Base-by-base conservation (phyloP, 2,113 vertebrate genomes). In the Platysteira castanea region DNA sequence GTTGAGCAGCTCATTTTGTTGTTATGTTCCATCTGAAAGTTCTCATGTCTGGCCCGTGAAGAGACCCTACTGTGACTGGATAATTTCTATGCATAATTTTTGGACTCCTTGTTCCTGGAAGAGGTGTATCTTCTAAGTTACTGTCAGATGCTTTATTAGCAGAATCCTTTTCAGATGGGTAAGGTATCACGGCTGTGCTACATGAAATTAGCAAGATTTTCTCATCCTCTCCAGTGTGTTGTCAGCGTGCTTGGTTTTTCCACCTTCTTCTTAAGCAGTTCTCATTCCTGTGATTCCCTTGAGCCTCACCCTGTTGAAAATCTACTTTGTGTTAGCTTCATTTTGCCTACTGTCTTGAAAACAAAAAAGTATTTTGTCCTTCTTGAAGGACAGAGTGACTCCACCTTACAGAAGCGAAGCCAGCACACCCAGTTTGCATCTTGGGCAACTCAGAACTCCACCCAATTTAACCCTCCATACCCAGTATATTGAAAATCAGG, bases 61-160 rank as follows among this genome's bases (percentile, higher is more conserved):
- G 41, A 56, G 8, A 42, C 26, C 21, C 22, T 65, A 4, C 31
- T 76, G 35, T 47, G 49, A 42, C 39, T 59, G n/a, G 33, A 39
- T 60, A 73, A 64, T 35, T 67, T 37, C 70, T 67, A 13, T 52
- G 15, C 30, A 8, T 59, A 13, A 52, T 35, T 46, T 76, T 68
- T 70, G 2, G 20, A 52, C 8, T 47, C 9, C 35, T 60, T 2
- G 0, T 56, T 49, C 37, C 50, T 6, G 1, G 42, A 52, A 77
- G n/a, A 42, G 2, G 4, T 44, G 11, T 24, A 21, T 73, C 80
- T 79, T 91, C 49, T n/a, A 52, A 41, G 20, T 61, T 35, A 22
- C 27, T 56, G 7, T 64, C 46, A 44, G 17, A 16, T 69, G 41
- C 7, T 50, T 56, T 86, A 56, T 60, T 86, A 68, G 21, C 27